Evolutionary conservation across 2,113 vertebrate genomes (phyloP).

Genomic region (Stigmatopora argus): DNA sequence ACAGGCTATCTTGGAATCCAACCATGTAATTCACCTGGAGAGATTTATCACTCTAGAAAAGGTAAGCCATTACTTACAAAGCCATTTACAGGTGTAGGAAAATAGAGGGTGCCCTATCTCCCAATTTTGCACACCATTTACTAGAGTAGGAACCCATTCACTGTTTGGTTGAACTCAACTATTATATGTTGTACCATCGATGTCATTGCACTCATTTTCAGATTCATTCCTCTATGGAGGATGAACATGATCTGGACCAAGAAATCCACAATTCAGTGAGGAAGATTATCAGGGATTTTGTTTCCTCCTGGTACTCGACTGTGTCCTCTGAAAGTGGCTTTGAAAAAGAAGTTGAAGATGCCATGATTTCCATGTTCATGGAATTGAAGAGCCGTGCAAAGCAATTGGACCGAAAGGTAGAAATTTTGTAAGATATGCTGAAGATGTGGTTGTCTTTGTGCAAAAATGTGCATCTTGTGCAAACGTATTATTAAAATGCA

Average conservation of each 20-base stretch:
- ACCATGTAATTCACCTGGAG: constrained; percentile 78
- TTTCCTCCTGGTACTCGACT: constrained; percentile 83
- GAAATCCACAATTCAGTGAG: constrained; percentile 76
- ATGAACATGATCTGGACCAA: constrained; percentile 63
- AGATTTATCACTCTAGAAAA: constrained; percentile 72
- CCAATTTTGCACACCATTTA: no score
- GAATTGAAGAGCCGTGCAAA: constrained; percentile 76
- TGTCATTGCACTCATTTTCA: constrained; percentile 5
- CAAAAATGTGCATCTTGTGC: neutral
- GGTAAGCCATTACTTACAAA: constrained; percentile 10
- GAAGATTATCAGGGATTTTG: constrained; percentile 89
- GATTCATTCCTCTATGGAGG: constrained; percentile 43
- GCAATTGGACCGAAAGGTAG: constrained; percentile 66
- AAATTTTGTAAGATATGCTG: neutral
- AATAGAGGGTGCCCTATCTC: no score
- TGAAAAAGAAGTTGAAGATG: constrained; percentile 76
- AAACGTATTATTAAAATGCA: no score
- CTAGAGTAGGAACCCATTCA: no score
- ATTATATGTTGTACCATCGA: neutral
- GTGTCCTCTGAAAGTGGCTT: constrained; percentile 78
- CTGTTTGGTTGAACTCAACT: neutral
- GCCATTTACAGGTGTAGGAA: no score
- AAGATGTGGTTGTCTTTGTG: neutral
- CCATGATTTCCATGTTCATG: constrained; percentile 77
- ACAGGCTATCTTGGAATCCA: constrained; percentile 49